Base-by-base conservation (phyloP, 1,140 invertebrate genomes). In the Pogonomyrmex californicus region DNA sequence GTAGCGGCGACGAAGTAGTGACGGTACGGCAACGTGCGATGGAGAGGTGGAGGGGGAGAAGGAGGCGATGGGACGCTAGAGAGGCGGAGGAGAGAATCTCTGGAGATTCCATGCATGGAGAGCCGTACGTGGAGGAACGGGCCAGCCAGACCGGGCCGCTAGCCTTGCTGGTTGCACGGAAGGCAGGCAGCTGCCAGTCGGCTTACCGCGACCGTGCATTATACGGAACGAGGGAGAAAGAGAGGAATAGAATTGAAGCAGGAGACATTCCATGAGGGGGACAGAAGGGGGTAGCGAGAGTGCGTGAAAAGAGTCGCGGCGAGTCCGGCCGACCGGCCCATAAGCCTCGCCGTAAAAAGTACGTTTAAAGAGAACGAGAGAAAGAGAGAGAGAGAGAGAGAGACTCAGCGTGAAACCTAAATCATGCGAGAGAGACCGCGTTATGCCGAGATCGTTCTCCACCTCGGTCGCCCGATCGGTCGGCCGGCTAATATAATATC, bases 181-280 rank as follows among this genome's bases (percentile, higher is more conserved):
- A 94, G 92, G 92, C 94, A 94, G 91, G 92, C 94, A 94, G 94
- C 93, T 94, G 93, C 93, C 92, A 92, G 93, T 91, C 94, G 91
- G 92, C 93, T 94, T 93, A 94, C 93, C 91, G 93, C 90, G 88
- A 85, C 89, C 92, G 90, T 89, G 93, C 91, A 92, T 94, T 94
- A 94, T 91, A 91, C 89, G 87, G 81, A 82, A 92, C 78, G 85
- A 36, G 68, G 70, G 38, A 91, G 71, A 68, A 9, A 54, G 47
- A 82, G 58, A 71, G n/a, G 41, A 38, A 51, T 9, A 47, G 49
- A 49, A 54, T 30, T 66, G 30, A 63, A 82, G 78, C 44, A 54
- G 60, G 75, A 68, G 54, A 86, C 47, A 78, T 58, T 85, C 54
- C 56, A 30, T 5, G 56, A 58, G 60, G 71, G 58, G 82, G 23